Conservation (phyloP, 2,113 vertebrate species). For the Salvelinus namaycush region DNA sequence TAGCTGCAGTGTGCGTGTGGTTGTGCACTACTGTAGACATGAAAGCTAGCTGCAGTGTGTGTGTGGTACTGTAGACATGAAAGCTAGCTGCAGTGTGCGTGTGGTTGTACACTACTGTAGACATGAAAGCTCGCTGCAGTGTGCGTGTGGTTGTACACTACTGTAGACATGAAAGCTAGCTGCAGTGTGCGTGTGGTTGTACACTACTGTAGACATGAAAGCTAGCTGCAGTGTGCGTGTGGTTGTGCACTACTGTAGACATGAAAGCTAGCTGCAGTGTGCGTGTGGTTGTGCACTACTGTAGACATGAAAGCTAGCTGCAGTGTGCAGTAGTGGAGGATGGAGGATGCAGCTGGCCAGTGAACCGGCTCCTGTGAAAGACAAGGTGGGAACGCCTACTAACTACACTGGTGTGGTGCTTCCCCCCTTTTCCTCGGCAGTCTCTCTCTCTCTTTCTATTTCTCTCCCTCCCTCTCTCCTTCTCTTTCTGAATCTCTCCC, state of each 20-base stretch:
- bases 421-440: neutral
- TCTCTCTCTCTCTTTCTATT: conserved; percentile 37
- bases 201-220: conserved; percentile 43
- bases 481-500: neutral
- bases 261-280: neutral
- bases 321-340: conserved; percentile 34
- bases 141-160: conserved; percentile 16
- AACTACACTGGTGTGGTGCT: conserved; percentile 51
- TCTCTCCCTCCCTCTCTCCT: conserved; percentile 4
- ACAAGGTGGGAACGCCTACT: conserved; percentile 64
- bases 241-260: neutral
- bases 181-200: conserved; percentile 22
- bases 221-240: conserved; percentile 44
- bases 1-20: conserved; percentile 41
- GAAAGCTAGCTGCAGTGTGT: neutral
- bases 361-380: conserved; percentile 57
- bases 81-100: neutral
- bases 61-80: conserved; percentile 12
- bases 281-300: conserved; percentile 32
- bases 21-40: neutral
- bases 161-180: neutral
- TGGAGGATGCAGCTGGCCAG: conserved; percentile 57
- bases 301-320: conserved; percentile 51
- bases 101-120: conserved; percentile 31
- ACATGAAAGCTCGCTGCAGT: conserved; percentile 52